phyloP scores from a whole-genome alignment of 1,140 invertebrate genomes.

The Mizuhopecten yessoensis region DNA sequence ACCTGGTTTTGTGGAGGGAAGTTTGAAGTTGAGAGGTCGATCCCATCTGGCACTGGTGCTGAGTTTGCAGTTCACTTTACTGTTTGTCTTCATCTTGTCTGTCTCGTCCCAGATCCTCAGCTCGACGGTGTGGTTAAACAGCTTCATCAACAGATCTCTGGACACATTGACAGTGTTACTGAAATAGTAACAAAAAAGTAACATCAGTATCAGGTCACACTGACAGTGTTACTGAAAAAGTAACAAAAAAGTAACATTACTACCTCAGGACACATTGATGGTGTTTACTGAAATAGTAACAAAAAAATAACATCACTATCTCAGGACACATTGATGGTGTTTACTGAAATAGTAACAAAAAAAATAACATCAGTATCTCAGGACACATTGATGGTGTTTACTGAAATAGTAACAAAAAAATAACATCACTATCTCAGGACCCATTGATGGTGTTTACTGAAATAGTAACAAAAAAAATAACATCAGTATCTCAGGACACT shows the following conservation, averaged over 20 bases:
- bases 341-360: not conserved
- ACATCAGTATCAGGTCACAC: not conserved
- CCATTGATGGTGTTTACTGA: not conserved
- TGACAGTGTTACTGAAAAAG: not conserved
- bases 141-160: constrained; percentile 76
- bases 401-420: not conserved
- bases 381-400: not conserved
- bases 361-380: not conserved
- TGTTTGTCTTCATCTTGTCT: constrained; percentile 73
- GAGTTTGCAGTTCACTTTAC: constrained; percentile 12
- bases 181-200: constrained; percentile 49
- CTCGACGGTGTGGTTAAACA: constrained; percentile 80
- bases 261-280: not conserved
- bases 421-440: not conserved
- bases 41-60: constrained; percentile 80
- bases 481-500: not conserved
- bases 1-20: constrained; percentile 79
- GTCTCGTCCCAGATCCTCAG: constrained; percentile 82
- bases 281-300: not conserved
- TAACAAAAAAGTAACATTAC: not conserved
- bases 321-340: not conserved
- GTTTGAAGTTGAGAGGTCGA: constrained; percentile 78
- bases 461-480: not conserved
- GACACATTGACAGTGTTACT: constrained; percentile 80
- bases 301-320: not conserved